phyloP scores from a whole-genome alignment of 2,888 invertebrate species.

The Netelia fuscicornis region DNA sequence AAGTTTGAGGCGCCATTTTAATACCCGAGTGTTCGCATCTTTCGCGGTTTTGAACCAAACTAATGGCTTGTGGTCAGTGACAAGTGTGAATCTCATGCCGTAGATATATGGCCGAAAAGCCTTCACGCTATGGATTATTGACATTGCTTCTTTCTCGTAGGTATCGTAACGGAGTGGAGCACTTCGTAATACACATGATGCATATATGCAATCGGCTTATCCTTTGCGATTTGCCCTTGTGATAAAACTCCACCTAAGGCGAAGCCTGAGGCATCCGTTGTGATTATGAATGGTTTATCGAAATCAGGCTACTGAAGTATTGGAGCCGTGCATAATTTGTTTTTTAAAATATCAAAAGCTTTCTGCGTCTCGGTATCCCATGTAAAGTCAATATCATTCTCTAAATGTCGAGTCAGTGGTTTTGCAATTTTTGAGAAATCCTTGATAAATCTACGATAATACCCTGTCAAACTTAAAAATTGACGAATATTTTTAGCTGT shows the following conservation, averaged over 20 bases:
- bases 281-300: no score
- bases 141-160: no score
- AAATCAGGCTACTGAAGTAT: background rate
- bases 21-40: slow-evolving; percentile 72
- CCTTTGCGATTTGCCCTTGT: slow-evolving; percentile 48
- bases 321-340: slow-evolving; percentile 46
- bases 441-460: slow-evolving; percentile 64
- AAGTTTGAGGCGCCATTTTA: slow-evolving; percentile 76
- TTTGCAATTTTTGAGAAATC: slow-evolving; percentile 52
- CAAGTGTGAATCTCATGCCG: slow-evolving; percentile 74
- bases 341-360: slow-evolving; percentile 60
- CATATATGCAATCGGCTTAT: slow-evolving; percentile 41
- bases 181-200: slow-evolving; percentile 18
- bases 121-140: no score
- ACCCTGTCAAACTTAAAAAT: slow-evolving; percentile 56
- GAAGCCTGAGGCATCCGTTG: slow-evolving; percentile 8
- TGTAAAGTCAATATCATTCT: slow-evolving; percentile 50
- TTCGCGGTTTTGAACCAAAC: slow-evolving; percentile 31
- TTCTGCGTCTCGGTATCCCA: slow-evolving; percentile 30
- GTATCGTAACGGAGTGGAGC: slow-evolving; percentile 30
- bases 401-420: slow-evolving; percentile 51
- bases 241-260: slow-evolving; percentile 47
- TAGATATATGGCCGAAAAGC: slow-evolving; percentile 70
- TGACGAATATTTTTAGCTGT: slow-evolving; percentile 57
- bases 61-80: slow-evolving; percentile 78